Conservation (phyloP, 2,888 invertebrate species). For the Caradrina clavipalpis region DNA sequence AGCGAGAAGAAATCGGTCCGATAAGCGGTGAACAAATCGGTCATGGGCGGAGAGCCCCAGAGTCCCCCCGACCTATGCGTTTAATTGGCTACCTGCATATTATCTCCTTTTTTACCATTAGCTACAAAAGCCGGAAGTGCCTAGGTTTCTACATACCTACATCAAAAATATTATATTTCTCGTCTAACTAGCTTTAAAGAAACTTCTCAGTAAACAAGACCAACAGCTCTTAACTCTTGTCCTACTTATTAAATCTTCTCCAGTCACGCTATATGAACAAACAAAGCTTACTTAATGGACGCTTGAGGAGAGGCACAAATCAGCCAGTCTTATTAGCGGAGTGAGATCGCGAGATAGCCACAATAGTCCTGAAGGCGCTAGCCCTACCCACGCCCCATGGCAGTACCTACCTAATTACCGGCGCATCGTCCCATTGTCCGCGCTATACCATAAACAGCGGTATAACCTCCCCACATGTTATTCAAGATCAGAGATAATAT, state of each 20-base stretch:
- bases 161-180: neutral
- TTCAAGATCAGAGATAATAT: slow-evolving; percentile 62
- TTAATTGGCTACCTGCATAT: too few species aligned
- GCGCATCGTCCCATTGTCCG: slow-evolving; percentile 69
- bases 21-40: too few species aligned
- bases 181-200: neutral
- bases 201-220: neutral
- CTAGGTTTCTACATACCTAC: too few species aligned
- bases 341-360: slow-evolving; percentile 76
- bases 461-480: slow-evolving; percentile 50
- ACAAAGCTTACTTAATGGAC: slow-evolving; percentile 20
- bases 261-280: slow-evolving; percentile 21
- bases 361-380: slow-evolving; percentile 61
- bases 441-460: slow-evolving; percentile 66
- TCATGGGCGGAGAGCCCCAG: too few species aligned
- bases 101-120: too few species aligned
- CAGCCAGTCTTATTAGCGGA: slow-evolving; percentile 74
- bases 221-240: neutral
- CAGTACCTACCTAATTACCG: slow-evolving; percentile 64
- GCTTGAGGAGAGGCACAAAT: slow-evolving; percentile 66
- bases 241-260: neutral
- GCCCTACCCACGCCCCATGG: slow-evolving; percentile 57
- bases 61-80: too few species aligned
- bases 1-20: too few species aligned
- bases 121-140: neutral